These are phyloP conservation scores for Molothrus aeneus DNA, from an alignment of 2,797 vertebrate genomes.

Conservation along the genomic window DNA sequence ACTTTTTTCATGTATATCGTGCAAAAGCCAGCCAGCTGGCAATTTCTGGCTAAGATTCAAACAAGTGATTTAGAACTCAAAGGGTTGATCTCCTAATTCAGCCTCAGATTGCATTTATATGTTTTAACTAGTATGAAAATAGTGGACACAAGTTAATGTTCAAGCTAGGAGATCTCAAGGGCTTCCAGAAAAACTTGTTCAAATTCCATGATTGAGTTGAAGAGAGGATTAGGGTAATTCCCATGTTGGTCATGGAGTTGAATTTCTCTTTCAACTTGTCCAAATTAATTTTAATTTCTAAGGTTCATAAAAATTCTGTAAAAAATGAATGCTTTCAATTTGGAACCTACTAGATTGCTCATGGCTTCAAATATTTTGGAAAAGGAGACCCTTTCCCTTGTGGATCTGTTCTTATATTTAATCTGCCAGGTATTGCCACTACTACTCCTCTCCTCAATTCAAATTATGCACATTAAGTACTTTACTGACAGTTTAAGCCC, in stretches of 20 bases:
- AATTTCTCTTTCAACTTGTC: conserved; percentile 65
- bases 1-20: background rate
- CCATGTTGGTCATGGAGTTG: conserved; percentile 63
- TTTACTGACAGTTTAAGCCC: background rate
- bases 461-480: background rate
- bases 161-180: conserved; percentile 50
- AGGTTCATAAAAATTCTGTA: conserved; percentile 36
- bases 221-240: conserved; percentile 64
- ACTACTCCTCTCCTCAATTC: background rate
- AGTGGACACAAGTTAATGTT: conserved; percentile 15
- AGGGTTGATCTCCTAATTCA: background rate
- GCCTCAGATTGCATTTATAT: background rate
- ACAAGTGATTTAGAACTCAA: background rate
- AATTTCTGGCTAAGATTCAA: background rate
- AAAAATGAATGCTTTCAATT: conserved; percentile 47
- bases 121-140: conserved; percentile 30
- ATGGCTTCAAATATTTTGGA: conserved; percentile 22
- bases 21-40: background rate
- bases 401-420: background rate
- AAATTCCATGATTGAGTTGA: conserved; percentile 57
- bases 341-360: conserved; percentile 18
- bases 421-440: background rate
- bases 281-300: conserved; percentile 64
- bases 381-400: background rate
- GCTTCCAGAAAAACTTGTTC: conserved; percentile 60